Evolutionary conservation across 2,797 vertebrate genomes (phyloP).

Genomic region (Hydrolagus colliei): DNA sequence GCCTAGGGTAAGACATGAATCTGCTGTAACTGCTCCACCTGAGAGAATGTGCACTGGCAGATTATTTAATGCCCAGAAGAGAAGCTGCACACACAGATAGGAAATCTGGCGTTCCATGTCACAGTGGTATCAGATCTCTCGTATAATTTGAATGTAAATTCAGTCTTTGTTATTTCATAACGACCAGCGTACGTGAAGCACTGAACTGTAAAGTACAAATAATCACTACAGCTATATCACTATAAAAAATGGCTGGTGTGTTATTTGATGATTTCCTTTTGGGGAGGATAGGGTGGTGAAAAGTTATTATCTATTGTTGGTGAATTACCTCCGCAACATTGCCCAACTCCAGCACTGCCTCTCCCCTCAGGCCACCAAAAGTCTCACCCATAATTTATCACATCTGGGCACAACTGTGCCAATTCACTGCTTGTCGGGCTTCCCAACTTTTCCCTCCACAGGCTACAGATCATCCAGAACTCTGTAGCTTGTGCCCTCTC

Average conservation of each 20-base stretch:
- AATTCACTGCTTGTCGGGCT: too few relatives aligned
- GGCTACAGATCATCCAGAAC: too few relatives aligned
- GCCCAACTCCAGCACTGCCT: too few relatives aligned
- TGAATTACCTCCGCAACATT: too few relatives aligned
- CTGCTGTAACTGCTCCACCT: not conserved
- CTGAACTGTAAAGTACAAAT: not conserved
- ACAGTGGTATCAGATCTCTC: not conserved
- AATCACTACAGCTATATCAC: not conserved
- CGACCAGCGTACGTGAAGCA: not conserved
- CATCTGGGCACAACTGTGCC: too few relatives aligned
- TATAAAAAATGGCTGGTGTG: not conserved
- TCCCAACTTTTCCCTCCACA: too few relatives aligned
- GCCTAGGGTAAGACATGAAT: not conserved
- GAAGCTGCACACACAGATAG: slow-evolving; percentile 12
- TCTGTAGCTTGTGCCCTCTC: too few relatives aligned
- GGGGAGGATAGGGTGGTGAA: too few relatives aligned
- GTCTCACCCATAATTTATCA: too few relatives aligned
- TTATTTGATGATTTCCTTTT: too few relatives aligned
- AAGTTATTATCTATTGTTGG: too few relatives aligned
- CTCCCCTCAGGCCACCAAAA: too few relatives aligned
- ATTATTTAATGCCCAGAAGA: slow-evolving; percentile 18
- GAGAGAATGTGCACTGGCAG: slow-evolving; percentile 11
- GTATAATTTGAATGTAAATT: not conserved
- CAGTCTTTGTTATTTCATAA: slow-evolving; percentile 5
- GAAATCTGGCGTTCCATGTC: not conserved